Evolutionary conservation across 2,113 vertebrate species (phyloP), one percentile per base, ranked within the genome.

Genomic region (Anguilla rostrata): DNA sequence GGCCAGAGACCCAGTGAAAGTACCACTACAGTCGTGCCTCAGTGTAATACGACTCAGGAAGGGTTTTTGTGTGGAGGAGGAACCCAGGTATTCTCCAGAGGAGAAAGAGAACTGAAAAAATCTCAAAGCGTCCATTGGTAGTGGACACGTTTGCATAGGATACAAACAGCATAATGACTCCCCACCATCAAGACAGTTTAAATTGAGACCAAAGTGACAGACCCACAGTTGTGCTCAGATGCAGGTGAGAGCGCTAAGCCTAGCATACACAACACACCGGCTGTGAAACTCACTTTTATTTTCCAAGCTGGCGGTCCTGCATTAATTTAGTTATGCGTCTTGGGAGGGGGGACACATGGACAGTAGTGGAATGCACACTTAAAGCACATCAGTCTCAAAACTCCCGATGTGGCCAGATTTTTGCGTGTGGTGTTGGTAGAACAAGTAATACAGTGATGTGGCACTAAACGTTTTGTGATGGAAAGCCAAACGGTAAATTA

Each of bases 321-420:
- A 81, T 81, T 20, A 40, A 43, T 81, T 81, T 39, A 81, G 71
- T 12, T 41, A 39, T 81, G 34, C 4, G 11, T 40, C 34, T 80
- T 34, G 34, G 34, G 34, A 2, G 39, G 16, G 79, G 41, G 34
- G n/a, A 12, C 1, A n/a, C 26, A 66, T 8, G 9, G n/a, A 75
- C n/a, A 75, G 60, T 66, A 66, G 22, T 66, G 71, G 5, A 39
- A 83, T 63, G 57, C 39, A 63, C 15, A n/a, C 57, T 18, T 85
- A 26, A 86, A 86, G 84, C 84, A 86, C 84, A 86, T 39, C 60
- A 26, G 15, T 84, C 60, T 66, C 60, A 66, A 26, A 22, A 22
- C 60, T 66, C 60, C 60, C 20, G 4, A 20, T 66, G 60, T 85
- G 57, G 56, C 22, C 20, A 6, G n/a, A 39, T 57, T 43, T 75